Conservation (phyloP, 2,888 invertebrate species). For the Ischnus inquisitorius region DNA sequence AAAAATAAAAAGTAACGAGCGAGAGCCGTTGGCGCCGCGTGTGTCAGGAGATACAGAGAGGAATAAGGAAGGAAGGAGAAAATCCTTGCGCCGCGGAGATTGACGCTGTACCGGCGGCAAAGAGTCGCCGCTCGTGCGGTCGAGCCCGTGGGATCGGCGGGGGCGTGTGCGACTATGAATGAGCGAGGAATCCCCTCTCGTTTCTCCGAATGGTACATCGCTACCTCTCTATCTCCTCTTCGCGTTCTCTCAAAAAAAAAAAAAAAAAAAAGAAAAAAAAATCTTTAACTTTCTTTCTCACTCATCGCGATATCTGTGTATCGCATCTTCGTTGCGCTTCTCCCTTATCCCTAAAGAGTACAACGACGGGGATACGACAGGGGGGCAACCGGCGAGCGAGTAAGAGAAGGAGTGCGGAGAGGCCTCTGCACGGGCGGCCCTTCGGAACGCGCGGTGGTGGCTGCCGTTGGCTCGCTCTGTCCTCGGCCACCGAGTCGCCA, state of each 20-base stretch:
- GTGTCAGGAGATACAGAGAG: constrained; percentile 1
- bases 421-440: constrained; percentile 37
- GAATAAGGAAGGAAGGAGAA: constrained; percentile 41
- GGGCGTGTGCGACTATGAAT: constrained; percentile 78
- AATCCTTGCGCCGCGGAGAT: constrained; percentile 50
- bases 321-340: constrained; percentile 46
- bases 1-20: constrained; percentile 36
- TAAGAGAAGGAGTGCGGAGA: constrained; percentile 32
- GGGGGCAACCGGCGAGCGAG: constrained; percentile 14
- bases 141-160: constrained; percentile 50
- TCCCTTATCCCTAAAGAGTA: constrained; percentile 36
- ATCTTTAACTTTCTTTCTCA: constrained; percentile 38
- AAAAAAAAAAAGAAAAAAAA: not conserved
- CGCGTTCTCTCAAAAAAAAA: constrained; percentile 43
- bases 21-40: constrained; percentile 1
- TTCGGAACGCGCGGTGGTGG: constrained; percentile 29
- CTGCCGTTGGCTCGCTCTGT: constrained; percentile 27
- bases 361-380: constrained; percentile 9
- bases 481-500: constrained; percentile 66
- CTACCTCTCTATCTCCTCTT: constrained; percentile 52
- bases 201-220: constrained; percentile 57
- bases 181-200: constrained; percentile 79
- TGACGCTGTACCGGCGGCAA: constrained; percentile 39
- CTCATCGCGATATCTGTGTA: constrained; percentile 26
- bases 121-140: constrained; percentile 49